Base-by-base conservation (phyloP, 2,113 vertebrate species). In the Romanogobio albipinnatus region DNA sequence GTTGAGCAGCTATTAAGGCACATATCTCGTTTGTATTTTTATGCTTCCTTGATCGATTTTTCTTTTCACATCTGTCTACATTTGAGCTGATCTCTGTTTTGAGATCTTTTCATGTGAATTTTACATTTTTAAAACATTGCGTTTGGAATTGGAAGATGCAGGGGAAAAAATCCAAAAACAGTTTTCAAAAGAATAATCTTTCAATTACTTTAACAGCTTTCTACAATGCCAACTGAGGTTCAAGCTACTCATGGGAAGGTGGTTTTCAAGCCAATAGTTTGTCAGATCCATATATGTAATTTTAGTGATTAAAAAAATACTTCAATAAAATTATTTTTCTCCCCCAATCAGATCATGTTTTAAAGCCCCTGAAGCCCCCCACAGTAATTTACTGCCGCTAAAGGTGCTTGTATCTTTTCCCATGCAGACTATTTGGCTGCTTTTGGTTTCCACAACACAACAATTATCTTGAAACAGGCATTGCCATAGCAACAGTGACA, bases 401-500 rank as follows among this genome's bases (percentile, higher is more conserved):
- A 82, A 87, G 64, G 49, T 86, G 68, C 39, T 26, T 47, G 36
- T 9, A 76, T 19, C 59, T 59, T 66, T 84, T 80, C 22, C 56
- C 22, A 8, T 81, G n/a, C 29, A 43, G n/a, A 80, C 73, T 82
- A 49, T 83, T 86, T 76, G 62, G 53, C n/a, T 51, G 79, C n/a
- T n/a, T 75, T 75, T 79, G 66, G 68, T 82, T 82, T 39, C 79
- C 68, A 76, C 71, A 80, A 81, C 81, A 85, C 71, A 81, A 66
- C 78, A 89, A 87, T 87, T 77, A 81, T 73, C 26, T 68, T 47
- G 56, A 33, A 80, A 77, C 70, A 29, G 29, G 75, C 70, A 73
- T 89, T 70, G 39, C 88, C 76, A 87, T 89, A 71, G 84, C 84
- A 87, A 87, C 88, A 49, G 68, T 85, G 75, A 76, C 80, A 83